A percentile compares a stretch with the other conserved stretches of the same genome.
Conservation (phyloP, 2,113 vertebrate species). For the Myiopsitta monachus region DNA sequence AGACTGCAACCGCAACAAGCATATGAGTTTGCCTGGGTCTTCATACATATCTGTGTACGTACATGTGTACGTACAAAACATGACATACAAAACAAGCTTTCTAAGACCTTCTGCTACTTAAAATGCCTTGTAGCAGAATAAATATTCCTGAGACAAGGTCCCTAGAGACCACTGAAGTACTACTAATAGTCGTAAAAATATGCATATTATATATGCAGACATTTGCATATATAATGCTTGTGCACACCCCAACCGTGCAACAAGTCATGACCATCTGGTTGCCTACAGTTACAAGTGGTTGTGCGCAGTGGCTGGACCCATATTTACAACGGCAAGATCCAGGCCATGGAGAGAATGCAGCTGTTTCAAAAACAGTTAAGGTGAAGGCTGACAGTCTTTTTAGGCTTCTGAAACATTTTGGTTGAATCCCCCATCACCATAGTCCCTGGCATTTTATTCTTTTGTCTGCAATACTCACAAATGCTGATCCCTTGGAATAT, state of each 20-base stretch:
- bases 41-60: accelerated
- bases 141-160: background rate
- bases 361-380: background rate
- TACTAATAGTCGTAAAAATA: background rate
- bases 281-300: background rate
- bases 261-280: background rate
- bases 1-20: background rate
- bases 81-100: background rate
- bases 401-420: background rate
- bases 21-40: background rate
- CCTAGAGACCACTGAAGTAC: accelerated
- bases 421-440: background rate
- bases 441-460: background rate
- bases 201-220: background rate
- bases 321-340: background rate
- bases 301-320: background rate
- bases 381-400: background rate
- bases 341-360: background rate
- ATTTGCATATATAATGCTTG: background rate
- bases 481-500: background rate
- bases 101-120: background rate
- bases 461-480: background rate
- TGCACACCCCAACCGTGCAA: background rate
- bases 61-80: background rate
- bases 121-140: background rate